Base-by-base conservation (phyloP, 1,140 invertebrate species). In the Scaptomyza montana region DNA sequence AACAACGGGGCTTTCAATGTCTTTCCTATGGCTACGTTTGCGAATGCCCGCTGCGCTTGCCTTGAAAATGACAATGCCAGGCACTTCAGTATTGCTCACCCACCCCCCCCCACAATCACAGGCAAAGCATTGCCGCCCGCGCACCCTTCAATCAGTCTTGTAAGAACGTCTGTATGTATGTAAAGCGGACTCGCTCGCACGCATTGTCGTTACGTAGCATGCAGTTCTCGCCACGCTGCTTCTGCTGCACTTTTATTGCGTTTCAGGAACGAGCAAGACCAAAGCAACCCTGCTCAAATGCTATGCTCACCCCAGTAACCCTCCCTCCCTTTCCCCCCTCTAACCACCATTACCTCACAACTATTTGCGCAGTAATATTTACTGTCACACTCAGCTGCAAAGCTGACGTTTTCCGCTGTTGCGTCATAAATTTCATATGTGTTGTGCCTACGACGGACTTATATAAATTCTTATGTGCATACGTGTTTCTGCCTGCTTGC, bases 291-390 rank as follows among this genome's bases (percentile, higher is more conserved):
- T 79, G 70, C 78, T 76, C 64, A 60, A 53, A 68, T 79, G 64
- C 63, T 61, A 69, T 63, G 68, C 60, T 80, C 65, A 68, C 55
- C 36, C 49, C 56, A 61, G 69, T 73, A 36, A 19, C 53, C 53
- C 21, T 4, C 2, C 21, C 21, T 4, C 21, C 8, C 65, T n/a
- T 43, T 10, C 39, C 39, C 12, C 12, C 12, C 12, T 12, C 33
- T 7, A 36, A n/a, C 39, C n/a, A 12, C 12, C 51, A 46, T 46
- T n/a, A 60, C 60, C 55, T 9, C 21, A 10, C 56, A 71, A 68
- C 70, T 70, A 78, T 89, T 78, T 86, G 82, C 82, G 82, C 82
- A 86, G 82, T 86, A 73, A 86, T 75, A 82, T 73, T 87, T 72
- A 71, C 74, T 74, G 81, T 77, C 77, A 78, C 66, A 41, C 28